phyloP scores from a whole-genome alignment of 2,113 vertebrate genomes.

The Burhinus oedicnemus region DNA sequence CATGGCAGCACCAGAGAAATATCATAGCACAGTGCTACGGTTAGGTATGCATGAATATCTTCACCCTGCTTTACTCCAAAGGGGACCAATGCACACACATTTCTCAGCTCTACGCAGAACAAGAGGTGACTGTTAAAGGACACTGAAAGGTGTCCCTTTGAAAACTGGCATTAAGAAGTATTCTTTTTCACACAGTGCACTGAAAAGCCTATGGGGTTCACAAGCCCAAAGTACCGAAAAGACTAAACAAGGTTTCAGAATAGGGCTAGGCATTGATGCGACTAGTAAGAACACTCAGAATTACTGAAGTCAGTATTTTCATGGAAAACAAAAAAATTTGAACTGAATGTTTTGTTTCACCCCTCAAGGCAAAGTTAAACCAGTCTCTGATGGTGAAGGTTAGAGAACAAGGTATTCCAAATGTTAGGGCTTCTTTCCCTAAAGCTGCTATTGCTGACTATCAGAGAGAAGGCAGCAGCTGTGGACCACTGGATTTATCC shows the following conservation, averaged over 20 bases:
- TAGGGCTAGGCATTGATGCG: background rate
- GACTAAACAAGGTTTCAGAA: background rate
- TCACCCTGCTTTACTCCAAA: background rate
- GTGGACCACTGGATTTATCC: background rate
- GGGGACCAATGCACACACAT: fast-evolving
- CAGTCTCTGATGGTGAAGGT: background rate
- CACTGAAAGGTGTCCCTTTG: background rate
- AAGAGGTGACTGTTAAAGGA: background rate
- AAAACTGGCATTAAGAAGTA: background rate
- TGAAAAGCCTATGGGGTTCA: background rate
- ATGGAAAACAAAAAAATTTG: background rate
- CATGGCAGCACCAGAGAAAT: background rate
- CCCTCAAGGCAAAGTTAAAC: background rate
- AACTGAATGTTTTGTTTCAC: background rate
- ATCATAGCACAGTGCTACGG: fast-evolving
- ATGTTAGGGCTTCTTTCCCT: background rate
- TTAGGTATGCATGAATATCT: background rate
- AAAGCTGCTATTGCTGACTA: background rate
- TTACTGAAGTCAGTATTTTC: background rate
- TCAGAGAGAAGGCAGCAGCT: background rate
- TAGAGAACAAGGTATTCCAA: background rate
- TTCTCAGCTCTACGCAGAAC: background rate
- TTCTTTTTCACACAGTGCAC: background rate
- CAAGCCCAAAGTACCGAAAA: background rate
- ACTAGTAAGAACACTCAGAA: background rate